Evolutionary conservation across 2,797 vertebrate genomes (phyloP), one percentile per base, ranked within the genome.

Genomic region (Ptychobarbus kaznakovi): DNA sequence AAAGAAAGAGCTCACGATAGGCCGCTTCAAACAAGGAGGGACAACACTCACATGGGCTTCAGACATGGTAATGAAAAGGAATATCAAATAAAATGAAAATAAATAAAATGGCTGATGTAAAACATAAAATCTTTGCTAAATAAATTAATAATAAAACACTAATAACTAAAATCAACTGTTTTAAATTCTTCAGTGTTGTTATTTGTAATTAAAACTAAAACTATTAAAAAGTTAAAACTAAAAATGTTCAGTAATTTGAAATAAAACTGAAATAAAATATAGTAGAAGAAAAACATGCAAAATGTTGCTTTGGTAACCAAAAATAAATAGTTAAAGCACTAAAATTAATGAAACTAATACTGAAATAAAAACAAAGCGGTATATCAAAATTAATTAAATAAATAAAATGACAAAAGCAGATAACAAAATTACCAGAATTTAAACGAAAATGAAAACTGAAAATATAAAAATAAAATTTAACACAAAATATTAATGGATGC

Each of bases 21-120:
- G 92, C 79, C 95, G 92, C 79, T 99, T 97, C 92, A 97, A 93
- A 82, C 96, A 96, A 92, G 97, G 97, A 76, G 98, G 98, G 90
- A 98, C 97, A 3, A 88, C 95, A 2, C 87, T 99, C 63, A 85
- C 56, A 8, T 99, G 98, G 98, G 96, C 96, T 78, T 94, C 95
- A 35, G 42, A 84, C 53, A 44, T 46, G 75, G 95, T 96, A 40
- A 87, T 80, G 56, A 25, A 38, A 76, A 38, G 78, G 15, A 77
- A 40, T 9, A 18, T 66, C 28, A 35, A 66, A 66, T 35, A 15
- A 63, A 22, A 13, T 25, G 11, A 28, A 25, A 25, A 61, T 63
- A 32, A 49, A 73, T 73, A 28, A 73, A 46, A 20, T 40, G 38
- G 65, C 25, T 66, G 15, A 66, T 44, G 42, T 44, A 11, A 44